These are phyloP conservation scores for Caenorhabditis elegans DNA, from an alignment of 1,140 invertebrate species.

Conservation along the genomic window DNA sequence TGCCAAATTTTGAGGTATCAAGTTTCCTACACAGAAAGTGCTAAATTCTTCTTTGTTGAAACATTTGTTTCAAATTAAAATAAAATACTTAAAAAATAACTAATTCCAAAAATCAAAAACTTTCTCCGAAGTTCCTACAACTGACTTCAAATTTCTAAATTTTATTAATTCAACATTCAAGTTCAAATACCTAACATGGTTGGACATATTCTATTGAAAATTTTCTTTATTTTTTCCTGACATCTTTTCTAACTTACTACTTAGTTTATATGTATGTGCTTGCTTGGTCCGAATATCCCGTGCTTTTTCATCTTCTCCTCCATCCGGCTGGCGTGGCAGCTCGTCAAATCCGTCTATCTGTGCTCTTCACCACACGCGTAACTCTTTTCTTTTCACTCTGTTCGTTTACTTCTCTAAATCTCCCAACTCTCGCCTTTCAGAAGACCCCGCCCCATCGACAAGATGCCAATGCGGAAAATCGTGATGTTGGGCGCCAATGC, in stretches of 20 bases:
- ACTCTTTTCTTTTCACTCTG: not conserved
- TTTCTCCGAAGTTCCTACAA: too few relatives aligned
- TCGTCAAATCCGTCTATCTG: conserved; percentile 32
- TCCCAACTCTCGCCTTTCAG: conserved; percentile 11
- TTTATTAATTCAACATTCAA: too few relatives aligned
- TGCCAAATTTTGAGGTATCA: too few relatives aligned
- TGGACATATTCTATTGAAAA: not conserved
- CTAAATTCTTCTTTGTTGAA: too few relatives aligned
- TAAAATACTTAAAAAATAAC: too few relatives aligned
- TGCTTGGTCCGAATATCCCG: conserved; percentile 3
- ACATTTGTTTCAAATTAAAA: too few relatives aligned
- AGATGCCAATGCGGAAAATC: conserved; percentile 37
- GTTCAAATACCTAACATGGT: too few relatives aligned
- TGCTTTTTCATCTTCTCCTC: conserved; percentile 22
- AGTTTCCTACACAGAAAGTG: too few relatives aligned
- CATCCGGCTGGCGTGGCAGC: not conserved
- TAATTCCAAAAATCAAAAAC: too few relatives aligned
- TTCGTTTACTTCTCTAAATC: conserved; percentile 7
- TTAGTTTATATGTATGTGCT: not conserved
- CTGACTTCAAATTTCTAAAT: too few relatives aligned
- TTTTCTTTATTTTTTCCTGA: not conserved
- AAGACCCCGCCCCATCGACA: conserved; percentile 23
- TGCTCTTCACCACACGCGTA: not conserved
- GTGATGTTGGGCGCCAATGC: conserved; percentile 42
- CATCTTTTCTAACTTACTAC: not conserved